Conservation (phyloP, 2,888 invertebrate species). For the Glaucopsyche alexis region DNA sequence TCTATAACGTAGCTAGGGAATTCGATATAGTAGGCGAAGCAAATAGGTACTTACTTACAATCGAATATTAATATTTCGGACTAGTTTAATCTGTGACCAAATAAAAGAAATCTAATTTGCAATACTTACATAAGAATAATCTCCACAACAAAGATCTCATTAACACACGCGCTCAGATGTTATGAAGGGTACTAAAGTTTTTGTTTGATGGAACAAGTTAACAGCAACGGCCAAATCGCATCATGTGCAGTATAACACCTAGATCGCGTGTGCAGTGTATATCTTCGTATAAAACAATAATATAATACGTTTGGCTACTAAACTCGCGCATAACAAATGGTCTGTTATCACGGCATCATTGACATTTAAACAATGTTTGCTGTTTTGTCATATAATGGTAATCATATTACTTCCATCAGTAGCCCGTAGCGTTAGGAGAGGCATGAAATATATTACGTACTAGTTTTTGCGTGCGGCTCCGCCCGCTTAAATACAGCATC, state of each 20-base stretch:
- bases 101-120: no score
- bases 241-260: background rate
- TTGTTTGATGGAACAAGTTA: background rate
- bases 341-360: slow-evolving; percentile 2
- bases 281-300: slow-evolving; percentile 23
- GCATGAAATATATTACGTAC: no score
- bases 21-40: background rate
- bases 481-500: no score
- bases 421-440: background rate
- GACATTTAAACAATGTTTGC: background rate
- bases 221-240: background rate
- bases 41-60: background rate
- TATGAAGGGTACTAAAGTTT: background rate
- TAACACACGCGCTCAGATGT: background rate
- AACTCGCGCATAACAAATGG: background rate
- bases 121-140: no score
- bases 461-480: no score
- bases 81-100: no score
- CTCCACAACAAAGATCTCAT: no score
- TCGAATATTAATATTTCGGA: no score
- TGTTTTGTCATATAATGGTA: slow-evolving; percentile 18
- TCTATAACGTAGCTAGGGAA: background rate
- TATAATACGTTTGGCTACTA: slow-evolving; percentile 5
- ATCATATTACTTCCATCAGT: background rate
- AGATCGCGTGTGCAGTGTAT: slow-evolving; percentile 13